Percentiles rank a stretch among this genome's conserved stretches.
Evolutionary conservation across 2,113 vertebrate species (phyloP).

Genomic region (Otocyon megalotis): DNA sequence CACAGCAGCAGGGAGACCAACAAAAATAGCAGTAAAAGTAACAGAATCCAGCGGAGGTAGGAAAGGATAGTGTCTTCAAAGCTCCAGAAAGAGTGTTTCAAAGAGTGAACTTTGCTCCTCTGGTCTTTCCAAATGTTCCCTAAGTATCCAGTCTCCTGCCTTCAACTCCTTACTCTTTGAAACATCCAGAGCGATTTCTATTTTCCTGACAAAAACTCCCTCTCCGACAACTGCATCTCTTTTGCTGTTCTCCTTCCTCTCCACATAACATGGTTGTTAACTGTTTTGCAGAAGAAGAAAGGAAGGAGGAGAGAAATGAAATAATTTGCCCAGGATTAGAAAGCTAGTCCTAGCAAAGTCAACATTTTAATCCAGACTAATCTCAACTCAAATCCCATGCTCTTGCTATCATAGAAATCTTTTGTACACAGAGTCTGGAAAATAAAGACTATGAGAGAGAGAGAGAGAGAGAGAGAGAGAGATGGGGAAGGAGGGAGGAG

Average conservation of each 20-base stretch:
- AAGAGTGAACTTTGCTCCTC: not conserved
- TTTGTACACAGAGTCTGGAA: not conserved
- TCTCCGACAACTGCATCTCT: not conserved
- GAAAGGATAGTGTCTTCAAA: not conserved
- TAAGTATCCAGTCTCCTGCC: not conserved
- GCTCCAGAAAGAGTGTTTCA: not conserved
- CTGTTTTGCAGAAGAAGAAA: constrained; percentile 1
- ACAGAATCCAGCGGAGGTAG: not conserved
- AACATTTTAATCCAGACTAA: not conserved
- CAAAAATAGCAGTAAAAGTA: not conserved
- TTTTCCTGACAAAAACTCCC: not conserved
- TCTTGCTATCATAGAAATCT: not conserved
- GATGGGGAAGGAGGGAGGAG: not conserved
- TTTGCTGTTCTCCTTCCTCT: not conserved
- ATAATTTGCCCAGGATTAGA: not conserved
- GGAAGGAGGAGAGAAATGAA: not conserved
- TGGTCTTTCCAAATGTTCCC: not conserved
- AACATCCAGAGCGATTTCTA: not conserved
- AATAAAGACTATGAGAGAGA: not conserved
- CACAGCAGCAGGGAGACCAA: not conserved
- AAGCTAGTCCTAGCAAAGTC: not conserved
- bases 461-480: not conserved
- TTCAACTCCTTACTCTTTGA: not conserved
- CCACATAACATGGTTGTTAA: not conserved
- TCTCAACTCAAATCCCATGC: not conserved